phyloP scores from a whole-genome alignment of 2,888 invertebrate species.

The Drosophila parthenogenetica region DNA sequence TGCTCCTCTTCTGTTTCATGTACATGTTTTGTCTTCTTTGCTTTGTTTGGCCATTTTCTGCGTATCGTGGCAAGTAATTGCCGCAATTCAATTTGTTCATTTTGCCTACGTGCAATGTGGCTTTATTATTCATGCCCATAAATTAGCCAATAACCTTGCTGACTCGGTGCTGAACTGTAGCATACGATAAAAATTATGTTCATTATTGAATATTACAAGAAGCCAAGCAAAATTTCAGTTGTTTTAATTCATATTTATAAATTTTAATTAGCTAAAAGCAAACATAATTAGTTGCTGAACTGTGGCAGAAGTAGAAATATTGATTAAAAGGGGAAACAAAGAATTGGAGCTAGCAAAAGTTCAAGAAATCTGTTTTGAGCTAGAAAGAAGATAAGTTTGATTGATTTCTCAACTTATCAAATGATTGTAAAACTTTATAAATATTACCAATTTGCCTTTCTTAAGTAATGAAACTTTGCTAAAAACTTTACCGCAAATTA shows the following conservation, averaged over 20 bases:
- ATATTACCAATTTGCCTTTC: too few species aligned
- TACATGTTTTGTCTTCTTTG: not conserved
- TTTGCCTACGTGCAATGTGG: conserved; percentile 71
- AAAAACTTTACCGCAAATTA: conserved; percentile 7
- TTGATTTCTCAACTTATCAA: too few species aligned
- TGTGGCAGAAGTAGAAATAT: not conserved
- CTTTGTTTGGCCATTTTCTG: conserved; percentile 59
- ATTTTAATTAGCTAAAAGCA: not conserved
- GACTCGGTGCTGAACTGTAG: conserved; percentile 25
- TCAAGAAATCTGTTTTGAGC: not conserved
- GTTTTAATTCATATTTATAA: not conserved
- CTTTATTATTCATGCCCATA: conserved; percentile 57
- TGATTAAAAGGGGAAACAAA: not conserved
- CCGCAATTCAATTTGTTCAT: conserved; percentile 79
- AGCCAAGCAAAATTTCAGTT: not conserved
- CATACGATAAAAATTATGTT: conserved; percentile 1
- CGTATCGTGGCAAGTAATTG: conserved; percentile 80
- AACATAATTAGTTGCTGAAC: not conserved
- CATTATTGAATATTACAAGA: conserved; percentile 9
- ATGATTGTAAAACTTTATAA: too few species aligned
- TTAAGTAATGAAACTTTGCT: not conserved
- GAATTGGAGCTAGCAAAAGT: not conserved
- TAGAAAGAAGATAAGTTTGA: too few species aligned
- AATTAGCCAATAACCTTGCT: conserved; percentile 45
- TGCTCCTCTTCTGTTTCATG: not conserved